Percentiles rank a stretch among this genome's conserved stretches.
Conservation (phyloP, 2,113 vertebrate species). For the Trachemys scripta region DNA sequence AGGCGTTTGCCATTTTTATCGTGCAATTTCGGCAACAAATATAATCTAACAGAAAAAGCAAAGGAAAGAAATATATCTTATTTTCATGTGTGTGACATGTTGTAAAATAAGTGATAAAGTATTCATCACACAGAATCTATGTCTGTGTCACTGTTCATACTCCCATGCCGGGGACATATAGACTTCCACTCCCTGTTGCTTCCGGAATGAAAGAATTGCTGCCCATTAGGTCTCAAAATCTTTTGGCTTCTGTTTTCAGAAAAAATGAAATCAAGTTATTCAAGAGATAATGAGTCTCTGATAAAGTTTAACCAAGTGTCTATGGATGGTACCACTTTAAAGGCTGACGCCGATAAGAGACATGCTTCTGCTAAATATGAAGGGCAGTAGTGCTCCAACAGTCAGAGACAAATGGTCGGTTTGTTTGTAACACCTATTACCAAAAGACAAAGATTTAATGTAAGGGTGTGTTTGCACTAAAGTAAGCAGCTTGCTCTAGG, state of each 20-base stretch:
- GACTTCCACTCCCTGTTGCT: background rate
- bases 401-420: slow-evolving; percentile 33
- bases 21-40: background rate
- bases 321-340: fast-evolving
- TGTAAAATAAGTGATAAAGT: background rate
- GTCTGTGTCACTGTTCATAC: background rate
- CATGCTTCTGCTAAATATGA: background rate
- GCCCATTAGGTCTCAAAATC: background rate
- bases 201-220: background rate
- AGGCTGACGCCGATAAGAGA: background rate
- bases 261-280: slow-evolving; percentile 16
- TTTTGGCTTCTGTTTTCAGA: background rate
- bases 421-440: slow-evolving; percentile 64
- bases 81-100: fast-evolving
- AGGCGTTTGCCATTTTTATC: background rate
- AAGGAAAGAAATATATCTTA: background rate
- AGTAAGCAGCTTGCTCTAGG: background rate
- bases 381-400: background rate
- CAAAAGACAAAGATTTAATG: slow-evolving; percentile 26
- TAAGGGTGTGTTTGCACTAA: background rate
- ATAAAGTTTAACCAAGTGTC: slow-evolving; percentile 13
- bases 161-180: background rate
- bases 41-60: background rate
- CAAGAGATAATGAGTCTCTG: slow-evolving; percentile 11
- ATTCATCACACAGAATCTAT: background rate